These are phyloP conservation scores for Acronicta psi DNA, from an alignment of 2,888 invertebrate species.

Conservation along the genomic window DNA sequence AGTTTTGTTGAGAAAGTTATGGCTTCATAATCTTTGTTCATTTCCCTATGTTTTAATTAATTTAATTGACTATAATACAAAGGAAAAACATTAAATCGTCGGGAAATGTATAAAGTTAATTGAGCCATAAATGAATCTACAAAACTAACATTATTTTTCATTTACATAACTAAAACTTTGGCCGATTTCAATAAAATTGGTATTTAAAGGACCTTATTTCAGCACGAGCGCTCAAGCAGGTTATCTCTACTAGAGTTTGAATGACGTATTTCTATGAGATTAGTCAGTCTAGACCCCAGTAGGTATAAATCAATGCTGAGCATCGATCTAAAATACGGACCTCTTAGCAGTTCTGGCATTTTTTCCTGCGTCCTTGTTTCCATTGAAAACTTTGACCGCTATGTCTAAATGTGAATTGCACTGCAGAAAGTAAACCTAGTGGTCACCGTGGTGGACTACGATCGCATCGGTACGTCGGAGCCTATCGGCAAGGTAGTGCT, in stretches of 20 bases:
- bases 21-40: not conserved
- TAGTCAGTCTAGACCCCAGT: too few species aligned
- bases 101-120: constrained; percentile 2
- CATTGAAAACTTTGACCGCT: constrained; percentile 21
- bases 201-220: too few species aligned
- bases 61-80: not conserved
- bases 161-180: not conserved
- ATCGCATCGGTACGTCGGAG: constrained; percentile 99
- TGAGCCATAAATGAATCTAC: constrained; percentile 1
- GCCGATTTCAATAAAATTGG: too few species aligned
- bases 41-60: constrained; percentile 21
- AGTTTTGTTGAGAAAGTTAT: constrained; percentile 5
- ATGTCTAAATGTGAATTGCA: constrained; percentile 60
- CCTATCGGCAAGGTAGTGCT: constrained; percentile 99
- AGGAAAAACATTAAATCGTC: constrained; percentile 7
- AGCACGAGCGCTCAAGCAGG: too few species aligned
- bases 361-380: constrained; percentile 22
- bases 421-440: constrained; percentile 99
- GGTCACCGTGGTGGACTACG: constrained; percentile 99
- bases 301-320: not conserved
- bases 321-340: not conserved
- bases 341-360: not conserved
- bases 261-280: too few species aligned
- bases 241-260: too few species aligned
- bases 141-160: constrained; percentile 2